Evolutionary conservation across 2,797 vertebrate genomes (phyloP).

Genomic region (Australoheros facetus): DNA sequence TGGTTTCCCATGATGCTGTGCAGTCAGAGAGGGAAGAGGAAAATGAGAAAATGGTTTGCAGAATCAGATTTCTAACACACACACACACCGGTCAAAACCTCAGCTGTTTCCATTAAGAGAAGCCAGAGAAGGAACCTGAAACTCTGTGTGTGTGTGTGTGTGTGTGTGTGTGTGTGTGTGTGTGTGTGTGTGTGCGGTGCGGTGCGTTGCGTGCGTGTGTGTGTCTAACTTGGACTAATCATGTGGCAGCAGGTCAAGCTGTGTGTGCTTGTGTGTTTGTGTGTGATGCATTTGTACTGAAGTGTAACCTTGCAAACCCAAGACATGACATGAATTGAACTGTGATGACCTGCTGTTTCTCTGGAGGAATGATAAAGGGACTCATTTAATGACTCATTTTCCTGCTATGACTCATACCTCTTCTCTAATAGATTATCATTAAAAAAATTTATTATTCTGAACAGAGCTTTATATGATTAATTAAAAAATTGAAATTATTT

Average conservation of each 20-base stretch:
- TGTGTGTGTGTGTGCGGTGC: neutral
- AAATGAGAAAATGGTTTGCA: slow-evolving; percentile 27
- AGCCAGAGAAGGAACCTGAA: slow-evolving; percentile 63
- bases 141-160: slow-evolving; percentile 17
- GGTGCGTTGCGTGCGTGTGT: neutral
- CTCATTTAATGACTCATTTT: neutral
- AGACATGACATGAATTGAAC: slow-evolving; percentile 25
- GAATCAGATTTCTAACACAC: slow-evolving; percentile 22
- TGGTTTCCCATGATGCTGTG: slow-evolving; percentile 24
- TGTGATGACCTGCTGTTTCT: slow-evolving; percentile 20
- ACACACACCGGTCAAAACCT: neutral
- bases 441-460: neutral
- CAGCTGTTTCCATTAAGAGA: slow-evolving; percentile 15
- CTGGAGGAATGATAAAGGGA: neutral
- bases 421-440: neutral
- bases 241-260: slow-evolving; percentile 32
- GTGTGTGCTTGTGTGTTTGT: slow-evolving; percentile 1
- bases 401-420: neutral
- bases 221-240: slow-evolving; percentile 23
- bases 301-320: slow-evolving; percentile 12
- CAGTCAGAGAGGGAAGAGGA: slow-evolving; percentile 20
- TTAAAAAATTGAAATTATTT: neutral
- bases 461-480: neutral
- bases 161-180: slow-evolving; percentile 11
- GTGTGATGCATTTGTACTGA: neutral